Evolutionary conservation across 2,888 invertebrate species (phyloP).

Genomic region (Cataglyphis livida): DNA sequence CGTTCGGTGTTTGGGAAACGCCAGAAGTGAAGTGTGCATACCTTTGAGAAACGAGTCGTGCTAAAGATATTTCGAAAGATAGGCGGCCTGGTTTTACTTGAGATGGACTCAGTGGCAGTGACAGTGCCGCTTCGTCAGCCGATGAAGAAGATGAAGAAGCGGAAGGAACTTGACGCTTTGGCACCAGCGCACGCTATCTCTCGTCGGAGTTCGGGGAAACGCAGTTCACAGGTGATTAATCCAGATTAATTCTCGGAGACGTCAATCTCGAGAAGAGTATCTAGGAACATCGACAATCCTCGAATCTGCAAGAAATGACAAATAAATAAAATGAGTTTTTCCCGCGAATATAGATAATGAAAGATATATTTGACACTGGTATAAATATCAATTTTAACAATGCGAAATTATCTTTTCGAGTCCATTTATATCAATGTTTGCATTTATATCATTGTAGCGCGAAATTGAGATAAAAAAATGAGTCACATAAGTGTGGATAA

Average conservation of each 20-base stretch:
- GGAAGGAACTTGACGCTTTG: constrained; percentile 91
- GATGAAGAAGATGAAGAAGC: constrained; percentile 92
- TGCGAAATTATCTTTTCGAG: neutral
- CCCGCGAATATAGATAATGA: neutral
- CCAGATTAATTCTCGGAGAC: neutral
- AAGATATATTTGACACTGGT: neutral
- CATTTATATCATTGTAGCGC: neutral
- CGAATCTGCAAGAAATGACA: neutral
- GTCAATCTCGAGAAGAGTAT: neutral
- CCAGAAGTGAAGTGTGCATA: constrained; percentile 28
- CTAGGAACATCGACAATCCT: neutral
- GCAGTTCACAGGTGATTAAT: constrained; percentile 80
- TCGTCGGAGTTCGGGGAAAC: constrained; percentile 83
- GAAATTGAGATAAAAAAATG: constrained; percentile 10
- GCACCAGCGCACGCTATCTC: constrained; percentile 87
- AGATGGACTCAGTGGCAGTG: constrained; percentile 89
- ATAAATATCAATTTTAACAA: neutral
- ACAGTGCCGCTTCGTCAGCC: constrained; percentile 88
- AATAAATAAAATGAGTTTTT: neutral
- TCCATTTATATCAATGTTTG: neutral
- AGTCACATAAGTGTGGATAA: neutral
- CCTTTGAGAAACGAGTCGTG: constrained; percentile 27
- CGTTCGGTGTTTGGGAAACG: constrained; percentile 30
- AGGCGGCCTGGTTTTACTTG: constrained; percentile 76
- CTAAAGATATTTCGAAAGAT: constrained; percentile 19